These are phyloP conservation scores for Monochamus alternatus DNA, from an alignment of 2,888 invertebrate genomes.

Conservation along the genomic window DNA sequence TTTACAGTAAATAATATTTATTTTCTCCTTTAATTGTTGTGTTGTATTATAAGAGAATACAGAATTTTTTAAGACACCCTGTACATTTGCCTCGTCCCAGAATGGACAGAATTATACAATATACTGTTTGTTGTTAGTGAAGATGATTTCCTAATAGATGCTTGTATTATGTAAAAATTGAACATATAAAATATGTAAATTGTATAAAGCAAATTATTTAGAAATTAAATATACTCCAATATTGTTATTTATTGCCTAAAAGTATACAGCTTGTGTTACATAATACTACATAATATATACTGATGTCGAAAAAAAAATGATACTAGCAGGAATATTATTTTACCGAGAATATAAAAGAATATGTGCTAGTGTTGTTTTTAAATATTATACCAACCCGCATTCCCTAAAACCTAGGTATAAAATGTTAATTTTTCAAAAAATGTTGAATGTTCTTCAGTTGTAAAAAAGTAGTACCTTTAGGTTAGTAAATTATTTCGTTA, in stretches of 20 bases:
- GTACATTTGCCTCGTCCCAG: not conserved
- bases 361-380: slow-evolving; percentile 28
- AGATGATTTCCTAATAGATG: slow-evolving; percentile 38
- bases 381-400: not conserved
- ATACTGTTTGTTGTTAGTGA: slow-evolving; percentile 26
- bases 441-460: slow-evolving; percentile 33
- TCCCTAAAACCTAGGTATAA: slow-evolving; percentile 15
- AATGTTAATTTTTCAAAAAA: slow-evolving; percentile 23
- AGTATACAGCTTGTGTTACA: slow-evolving; percentile 51
- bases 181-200: slow-evolving; percentile 54
- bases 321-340: slow-evolving; percentile 20
- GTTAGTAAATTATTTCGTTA: slow-evolving; percentile 33
- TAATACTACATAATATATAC: slow-evolving; percentile 28
- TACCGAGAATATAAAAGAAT: not conserved
- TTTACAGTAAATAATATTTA: too few relatives aligned
- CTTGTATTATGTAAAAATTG: slow-evolving; percentile 51
- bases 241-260: slow-evolving; percentile 52
- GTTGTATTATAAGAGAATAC: not conserved
- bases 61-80: not conserved
- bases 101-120: slow-evolving; percentile 9
- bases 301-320: slow-evolving; percentile 24
- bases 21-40: too few relatives aligned
- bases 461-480: slow-evolving; percentile 26
- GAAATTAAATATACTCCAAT: slow-evolving; percentile 47
- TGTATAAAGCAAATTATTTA: slow-evolving; percentile 55